Evolutionary conservation across 2,888 invertebrate species (phyloP), one percentile per base, ranked within the genome.

Genomic region (Octodonta nipae): DNA sequence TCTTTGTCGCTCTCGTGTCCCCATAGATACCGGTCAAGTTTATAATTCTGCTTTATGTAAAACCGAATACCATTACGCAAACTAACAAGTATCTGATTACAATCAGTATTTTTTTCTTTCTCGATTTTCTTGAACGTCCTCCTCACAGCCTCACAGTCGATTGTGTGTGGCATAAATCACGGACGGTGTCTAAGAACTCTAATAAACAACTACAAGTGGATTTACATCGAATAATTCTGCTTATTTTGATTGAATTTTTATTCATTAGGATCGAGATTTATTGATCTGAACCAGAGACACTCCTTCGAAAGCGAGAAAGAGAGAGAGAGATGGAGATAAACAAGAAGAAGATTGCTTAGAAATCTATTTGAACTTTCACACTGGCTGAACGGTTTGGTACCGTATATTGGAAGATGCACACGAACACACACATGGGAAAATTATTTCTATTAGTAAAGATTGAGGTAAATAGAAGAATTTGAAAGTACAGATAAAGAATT

Each of bases 241-340:
- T 32, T 37, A 37, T 37, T 35, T 35, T 33, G 34, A 38, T 38
- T 34, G 34, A 32, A 36, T 36, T 38, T 30, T 41, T 34, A 34
- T 36, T 34, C 34, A 32, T 34, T 41, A 32, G 33, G 27, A 26
- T 5, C 8, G 32, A 35, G 29, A 37, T 37, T 35, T 37, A 37
- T 37, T 25, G 34, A 31, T 31, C 13, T 26, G 31, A 27, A 16
- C 17, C 10, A 16, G 14, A 5, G 29, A 29, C 29, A 16, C 29
- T 16, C 15, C 16, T 22, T 22, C 22, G 22, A n/a, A n/a, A 10
- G 10, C 11, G n/a, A n/a, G n/a, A n/a, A n/a, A n/a, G n/a, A n/a
- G n/a, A n/a, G n/a, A n/a, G n/a, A n/a, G n/a, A n/a, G n/a, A n/a
- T n/a, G n/a, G n/a, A n/a, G n/a, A n/a, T n/a, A n/a, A n/a, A n/a